These are phyloP conservation scores for Gryllus bimaculatus DNA, from an alignment of 1,140 invertebrate genomes.

Conservation along the genomic window DNA sequence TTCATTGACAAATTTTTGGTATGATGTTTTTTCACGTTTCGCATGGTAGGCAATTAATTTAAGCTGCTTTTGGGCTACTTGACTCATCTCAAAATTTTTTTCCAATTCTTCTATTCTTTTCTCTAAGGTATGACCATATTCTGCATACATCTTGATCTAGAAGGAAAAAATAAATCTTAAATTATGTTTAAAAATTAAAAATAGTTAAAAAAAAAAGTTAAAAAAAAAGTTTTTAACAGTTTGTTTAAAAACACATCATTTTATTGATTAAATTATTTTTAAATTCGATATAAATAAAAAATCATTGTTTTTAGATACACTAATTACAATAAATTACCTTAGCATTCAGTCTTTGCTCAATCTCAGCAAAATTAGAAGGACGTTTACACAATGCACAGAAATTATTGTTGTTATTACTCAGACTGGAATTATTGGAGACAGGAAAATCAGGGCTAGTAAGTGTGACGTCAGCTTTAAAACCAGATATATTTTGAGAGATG, in stretches of 20 bases:
- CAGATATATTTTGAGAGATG: neutral
- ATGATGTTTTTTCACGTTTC: neutral
- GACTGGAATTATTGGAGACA: neutral
- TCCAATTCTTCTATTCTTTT: constrained; percentile 5
- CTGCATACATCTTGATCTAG: neutral
- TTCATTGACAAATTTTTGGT: constrained; percentile 10
- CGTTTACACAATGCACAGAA: neutral
- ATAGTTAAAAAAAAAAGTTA: too few species aligned
- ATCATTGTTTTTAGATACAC: too few species aligned
- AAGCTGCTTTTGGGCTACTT: constrained; percentile 7
- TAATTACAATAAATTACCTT: neutral
- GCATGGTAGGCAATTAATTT: neutral
- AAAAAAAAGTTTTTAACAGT: too few species aligned
- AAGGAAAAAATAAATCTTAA: neutral
- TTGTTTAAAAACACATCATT: too few species aligned
- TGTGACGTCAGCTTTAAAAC: neutral
- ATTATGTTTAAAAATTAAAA: too few species aligned
- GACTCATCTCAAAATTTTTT: constrained; percentile 7
- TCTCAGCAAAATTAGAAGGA: neutral
- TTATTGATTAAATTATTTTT: too few species aligned
- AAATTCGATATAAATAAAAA: too few species aligned
- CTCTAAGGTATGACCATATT: neutral
- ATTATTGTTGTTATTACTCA: neutral
- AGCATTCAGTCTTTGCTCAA: neutral
- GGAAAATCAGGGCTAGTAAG: neutral